Evolutionary conservation across 2,797 vertebrate genomes (phyloP), one percentile per base, ranked within the genome.

Genomic region (Pangasius sanitwongsei): DNA sequence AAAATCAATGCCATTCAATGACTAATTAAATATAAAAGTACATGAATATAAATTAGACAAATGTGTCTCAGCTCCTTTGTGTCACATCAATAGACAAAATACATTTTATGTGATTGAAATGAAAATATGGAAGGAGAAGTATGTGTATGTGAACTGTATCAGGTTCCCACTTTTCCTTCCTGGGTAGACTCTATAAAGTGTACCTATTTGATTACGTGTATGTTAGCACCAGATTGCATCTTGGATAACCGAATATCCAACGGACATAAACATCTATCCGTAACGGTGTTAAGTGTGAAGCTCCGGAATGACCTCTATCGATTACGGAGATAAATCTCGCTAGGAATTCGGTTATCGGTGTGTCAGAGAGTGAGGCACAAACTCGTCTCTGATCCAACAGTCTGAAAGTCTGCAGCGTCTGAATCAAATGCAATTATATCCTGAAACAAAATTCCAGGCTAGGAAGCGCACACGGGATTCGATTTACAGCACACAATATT

Each of bases 381-480:
- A 23, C 48, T 5, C 1, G 5, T 50, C 53, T 53, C 85, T 11
- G 25, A 59, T 75, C 70, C 48, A 11, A 37, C 23, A n/a, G 20
- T 57, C 50, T 55, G 53, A 70, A 28, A 44, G 50, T 34, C 55
- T 81, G 53, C 31, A 25, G 78, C 16, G 3, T 59, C 57, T 44
- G 7, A 63, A 63, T 86, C 85, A 23, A 65, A 65, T 50, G 72
- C 37, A 75, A 86, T 77, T 86, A 48, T 16, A 86, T 31, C 37
- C 37, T 61, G 25, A 20, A 63, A 34, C 72, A 50, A 48, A 63
- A 59, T 59, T 82, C 53, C 78, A 37, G 55, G 34, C 78, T 59
- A 6, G 55, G 53, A 59, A 81, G 20, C n/a, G 9, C 53, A 55
- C 28, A 5, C 8, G 16, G 78, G 78, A 82, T 41, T 82, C 55